These are phyloP conservation scores for Caranx melampygus DNA, from an alignment of 2,113 vertebrate genomes.

Conservation along the genomic window DNA sequence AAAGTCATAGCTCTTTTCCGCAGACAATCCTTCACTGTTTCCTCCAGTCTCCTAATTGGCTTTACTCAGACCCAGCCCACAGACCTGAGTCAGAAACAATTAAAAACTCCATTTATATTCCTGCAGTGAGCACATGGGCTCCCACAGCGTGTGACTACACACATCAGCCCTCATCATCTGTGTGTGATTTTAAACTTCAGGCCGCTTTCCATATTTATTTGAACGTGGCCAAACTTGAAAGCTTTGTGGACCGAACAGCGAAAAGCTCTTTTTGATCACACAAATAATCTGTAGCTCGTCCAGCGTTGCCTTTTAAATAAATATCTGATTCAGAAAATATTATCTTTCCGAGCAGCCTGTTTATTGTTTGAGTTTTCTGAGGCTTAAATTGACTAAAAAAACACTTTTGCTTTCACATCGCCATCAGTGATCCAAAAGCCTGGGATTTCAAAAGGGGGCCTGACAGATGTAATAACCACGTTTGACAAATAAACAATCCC, in stretches of 20 bases:
- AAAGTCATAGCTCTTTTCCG: constrained; percentile 84
- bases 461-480: constrained; percentile 70
- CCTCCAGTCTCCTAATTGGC: constrained; percentile 88
- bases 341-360: constrained; percentile 76
- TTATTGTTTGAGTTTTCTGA: constrained; percentile 77
- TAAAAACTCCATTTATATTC: constrained; percentile 93
- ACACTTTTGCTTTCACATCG: constrained; percentile 61
- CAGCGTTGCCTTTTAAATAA: constrained; percentile 84
- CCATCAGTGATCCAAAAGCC: constrained; percentile 64
- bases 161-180: constrained; percentile 90
- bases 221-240: constrained; percentile 90
- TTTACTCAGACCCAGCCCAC: constrained; percentile 88
- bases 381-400: constrained; percentile 68
- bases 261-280: constrained; percentile 90
- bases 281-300: constrained; percentile 88
- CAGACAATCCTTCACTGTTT: constrained; percentile 86
- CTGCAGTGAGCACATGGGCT: constrained; percentile 86
- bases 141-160: constrained; percentile 88
- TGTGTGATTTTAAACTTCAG: constrained; percentile 91
- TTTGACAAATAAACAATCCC: constrained; percentile 77
- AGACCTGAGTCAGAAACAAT: constrained; percentile 91
- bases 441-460: constrained; percentile 68
- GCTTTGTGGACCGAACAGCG: constrained; percentile 79
- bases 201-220: constrained; percentile 92
- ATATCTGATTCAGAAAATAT: constrained; percentile 82